A percentile compares a stretch with the other conserved stretches of the same genome.
phyloP scores from a whole-genome alignment of 2,888 invertebrate genomes.

The Alitta virens region DNA sequence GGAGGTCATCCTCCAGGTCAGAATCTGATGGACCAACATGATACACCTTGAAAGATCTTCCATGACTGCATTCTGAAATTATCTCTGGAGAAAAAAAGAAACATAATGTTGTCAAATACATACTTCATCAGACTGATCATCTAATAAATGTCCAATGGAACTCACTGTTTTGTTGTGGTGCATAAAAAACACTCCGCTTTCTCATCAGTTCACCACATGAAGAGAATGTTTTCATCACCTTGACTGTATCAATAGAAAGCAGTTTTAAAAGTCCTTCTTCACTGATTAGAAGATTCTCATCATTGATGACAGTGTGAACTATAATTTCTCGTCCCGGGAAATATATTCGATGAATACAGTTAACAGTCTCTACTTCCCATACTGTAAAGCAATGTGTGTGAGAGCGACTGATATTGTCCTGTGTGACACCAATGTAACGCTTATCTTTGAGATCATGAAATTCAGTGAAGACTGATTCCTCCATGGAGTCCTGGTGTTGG shows the following conservation, averaged over 20 bases:
- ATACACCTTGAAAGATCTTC: too few relatives aligned
- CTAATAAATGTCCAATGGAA: background rate
- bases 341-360: conserved; percentile 22
- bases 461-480: conserved; percentile 1
- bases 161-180: too few relatives aligned
- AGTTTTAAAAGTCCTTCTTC: conserved; percentile 6
- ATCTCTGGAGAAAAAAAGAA: too few relatives aligned
- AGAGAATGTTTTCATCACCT: background rate
- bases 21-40: too few relatives aligned
- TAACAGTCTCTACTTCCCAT: conserved; percentile 19
- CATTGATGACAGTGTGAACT: conserved; percentile 2
- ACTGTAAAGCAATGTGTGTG: conserved; percentile 8
- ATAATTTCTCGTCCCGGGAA: conserved; percentile 3
- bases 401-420: background rate
- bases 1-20: too few relatives aligned
- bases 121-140: too few relatives aligned
- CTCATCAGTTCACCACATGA: too few relatives aligned
- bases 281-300: background rate
- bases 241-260: background rate
- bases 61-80: too few relatives aligned
- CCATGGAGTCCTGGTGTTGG: background rate
- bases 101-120: too few relatives aligned
- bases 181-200: too few relatives aligned
- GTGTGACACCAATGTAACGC: conserved; percentile 17
- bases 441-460: conserved; percentile 7